Percentiles rank a stretch among this genome's conserved stretches.
These are phyloP conservation scores for Myiotriccus ornatus DNA, from an alignment of 2,797 vertebrate species.

Conservation along the genomic window DNA sequence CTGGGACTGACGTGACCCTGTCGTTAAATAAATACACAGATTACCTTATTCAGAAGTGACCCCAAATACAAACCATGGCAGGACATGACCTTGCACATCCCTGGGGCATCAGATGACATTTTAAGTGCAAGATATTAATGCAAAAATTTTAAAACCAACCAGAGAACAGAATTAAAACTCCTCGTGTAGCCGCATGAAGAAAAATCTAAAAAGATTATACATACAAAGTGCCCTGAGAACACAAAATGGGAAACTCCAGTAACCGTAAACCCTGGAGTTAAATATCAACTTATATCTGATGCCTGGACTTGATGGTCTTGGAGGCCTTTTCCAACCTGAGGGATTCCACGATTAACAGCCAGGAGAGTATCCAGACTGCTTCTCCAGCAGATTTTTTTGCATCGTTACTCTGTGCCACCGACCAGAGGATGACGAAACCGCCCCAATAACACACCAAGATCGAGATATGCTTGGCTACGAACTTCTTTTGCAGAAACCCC, in stretches of 20 bases:
- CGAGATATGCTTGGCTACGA: rapidly evolving
- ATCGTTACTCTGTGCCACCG: neutral
- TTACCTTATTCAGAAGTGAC: neutral
- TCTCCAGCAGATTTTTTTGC: neutral
- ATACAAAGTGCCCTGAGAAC: neutral
- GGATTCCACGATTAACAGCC: neutral
- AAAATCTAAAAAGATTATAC: neutral
- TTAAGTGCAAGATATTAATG: neutral
- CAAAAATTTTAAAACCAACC: neutral
- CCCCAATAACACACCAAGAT: neutral
- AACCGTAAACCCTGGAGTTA: neutral
- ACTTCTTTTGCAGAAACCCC: neutral
- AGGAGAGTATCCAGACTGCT: neutral
- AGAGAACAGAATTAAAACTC: neutral
- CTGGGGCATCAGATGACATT: neutral
- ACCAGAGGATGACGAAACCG: neutral
- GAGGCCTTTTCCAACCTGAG: neutral
- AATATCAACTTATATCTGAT: neutral
- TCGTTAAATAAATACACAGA: neutral
- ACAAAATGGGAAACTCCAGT: neutral
- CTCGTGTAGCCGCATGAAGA: neutral
- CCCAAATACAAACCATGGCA: neutral
- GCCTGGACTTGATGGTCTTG: neutral
- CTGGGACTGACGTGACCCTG: neutral
- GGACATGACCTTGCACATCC: neutral